Conservation (phyloP, 2,113 vertebrate species). For the Takifugu bimaculatus region DNA sequence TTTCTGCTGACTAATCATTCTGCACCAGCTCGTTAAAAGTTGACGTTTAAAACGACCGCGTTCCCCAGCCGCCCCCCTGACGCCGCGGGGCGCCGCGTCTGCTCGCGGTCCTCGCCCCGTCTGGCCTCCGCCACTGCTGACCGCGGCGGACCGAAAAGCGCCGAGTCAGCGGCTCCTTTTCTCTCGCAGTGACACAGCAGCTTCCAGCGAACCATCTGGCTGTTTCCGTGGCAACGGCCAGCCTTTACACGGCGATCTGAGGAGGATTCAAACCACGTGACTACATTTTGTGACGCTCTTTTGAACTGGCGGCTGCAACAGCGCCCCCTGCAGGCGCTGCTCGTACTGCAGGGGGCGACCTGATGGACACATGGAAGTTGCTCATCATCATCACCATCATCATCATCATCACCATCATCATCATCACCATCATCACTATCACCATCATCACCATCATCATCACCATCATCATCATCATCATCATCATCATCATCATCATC, state of each 20-base stretch:
- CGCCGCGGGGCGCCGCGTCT: background rate
- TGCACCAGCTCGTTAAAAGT: too few species aligned
- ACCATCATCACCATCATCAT: too few species aligned
- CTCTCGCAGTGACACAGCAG: constrained; percentile 40
- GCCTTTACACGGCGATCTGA: background rate
- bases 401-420: too few species aligned
- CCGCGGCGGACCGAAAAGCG: constrained; percentile 25
- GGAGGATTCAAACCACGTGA: background rate
- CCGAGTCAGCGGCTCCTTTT: constrained; percentile 29
- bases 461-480: too few species aligned
- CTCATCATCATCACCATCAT: too few species aligned
- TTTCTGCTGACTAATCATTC: background rate
- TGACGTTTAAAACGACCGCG: background rate
- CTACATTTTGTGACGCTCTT: too few species aligned
- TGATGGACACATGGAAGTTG: too few species aligned
- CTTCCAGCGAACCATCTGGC: constrained; percentile 10
- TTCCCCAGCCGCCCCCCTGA: constrained; percentile 1
- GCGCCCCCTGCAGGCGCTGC: too few species aligned
- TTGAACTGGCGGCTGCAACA: too few species aligned
- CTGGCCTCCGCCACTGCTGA: constrained; percentile 24
- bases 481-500: too few species aligned
- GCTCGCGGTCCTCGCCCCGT: constrained; percentile 15
- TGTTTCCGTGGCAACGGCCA: constrained; percentile 15
- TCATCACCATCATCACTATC: too few species aligned
- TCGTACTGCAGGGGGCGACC: too few species aligned